phyloP scores from a whole-genome alignment of 2,797 vertebrate species.

The Kryptolebias ocellatus region DNA sequence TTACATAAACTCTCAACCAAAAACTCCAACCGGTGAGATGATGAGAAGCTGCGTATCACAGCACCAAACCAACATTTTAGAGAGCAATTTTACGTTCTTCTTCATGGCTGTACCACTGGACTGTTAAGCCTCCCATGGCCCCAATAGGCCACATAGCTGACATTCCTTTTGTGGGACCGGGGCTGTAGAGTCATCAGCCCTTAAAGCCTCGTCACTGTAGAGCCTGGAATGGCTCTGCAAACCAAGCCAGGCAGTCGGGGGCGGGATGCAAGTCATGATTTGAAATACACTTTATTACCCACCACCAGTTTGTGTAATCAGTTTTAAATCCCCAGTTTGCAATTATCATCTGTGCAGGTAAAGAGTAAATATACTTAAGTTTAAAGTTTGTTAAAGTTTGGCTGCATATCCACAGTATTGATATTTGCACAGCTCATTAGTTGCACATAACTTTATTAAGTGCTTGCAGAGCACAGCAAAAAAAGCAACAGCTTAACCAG shows the following conservation, averaged over 20 bases:
- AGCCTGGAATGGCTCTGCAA: slow-evolving; percentile 22
- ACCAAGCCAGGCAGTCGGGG: background rate
- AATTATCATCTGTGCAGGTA: background rate
- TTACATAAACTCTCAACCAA: background rate
- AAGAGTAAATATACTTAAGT: background rate
- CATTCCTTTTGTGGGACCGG: slow-evolving; percentile 70
- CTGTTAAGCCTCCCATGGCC: slow-evolving; percentile 69
- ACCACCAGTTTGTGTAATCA: background rate
- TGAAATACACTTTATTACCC: background rate
- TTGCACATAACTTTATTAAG: slow-evolving; percentile 9
- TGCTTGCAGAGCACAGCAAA: background rate
- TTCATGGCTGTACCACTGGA: slow-evolving; percentile 47
- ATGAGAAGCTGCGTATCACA: slow-evolving; percentile 12
- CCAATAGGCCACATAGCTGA: slow-evolving; percentile 74
- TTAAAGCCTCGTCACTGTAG: slow-evolving; percentile 50
- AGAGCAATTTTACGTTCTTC: slow-evolving; percentile 33
- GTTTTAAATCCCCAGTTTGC: background rate
- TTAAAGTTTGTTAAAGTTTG: background rate
- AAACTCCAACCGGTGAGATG: background rate
- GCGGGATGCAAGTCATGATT: slow-evolving; percentile 14
- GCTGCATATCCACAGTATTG: slow-evolving; percentile 13
- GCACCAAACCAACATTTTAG: slow-evolving; percentile 21
- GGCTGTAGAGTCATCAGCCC: slow-evolving; percentile 63
- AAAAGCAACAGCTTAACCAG: background rate
- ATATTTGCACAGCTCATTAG: slow-evolving; percentile 9